phyloP scores from a whole-genome alignment of 2,888 invertebrate genomes.

The Tortrix viridana region DNA sequence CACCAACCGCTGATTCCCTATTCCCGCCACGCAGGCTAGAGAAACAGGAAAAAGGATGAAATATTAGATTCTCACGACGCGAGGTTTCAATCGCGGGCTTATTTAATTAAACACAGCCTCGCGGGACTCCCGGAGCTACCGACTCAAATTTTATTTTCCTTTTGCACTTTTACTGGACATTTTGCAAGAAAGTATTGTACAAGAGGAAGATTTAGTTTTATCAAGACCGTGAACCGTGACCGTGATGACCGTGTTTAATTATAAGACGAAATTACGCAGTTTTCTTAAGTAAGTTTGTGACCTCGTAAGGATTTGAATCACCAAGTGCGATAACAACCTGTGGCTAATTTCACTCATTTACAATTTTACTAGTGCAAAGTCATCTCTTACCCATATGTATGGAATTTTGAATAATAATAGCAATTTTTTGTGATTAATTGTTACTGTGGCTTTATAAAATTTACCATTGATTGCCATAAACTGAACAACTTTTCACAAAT shows the following conservation, averaged over 20 bases:
- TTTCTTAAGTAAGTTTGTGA: neutral
- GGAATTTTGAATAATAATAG: too few species aligned
- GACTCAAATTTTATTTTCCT: slow-evolving; percentile 52
- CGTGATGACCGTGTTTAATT: too few species aligned
- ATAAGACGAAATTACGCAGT: neutral
- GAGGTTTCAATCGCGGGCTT: slow-evolving; percentile 71
- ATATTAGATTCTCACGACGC: slow-evolving; percentile 66
- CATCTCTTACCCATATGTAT: too few species aligned
- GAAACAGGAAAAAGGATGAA: slow-evolving; percentile 60
- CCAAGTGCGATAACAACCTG: too few species aligned
- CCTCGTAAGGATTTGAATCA: too few species aligned
- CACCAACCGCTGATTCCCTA: slow-evolving; percentile 44
- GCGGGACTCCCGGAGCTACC: slow-evolving; percentile 50
- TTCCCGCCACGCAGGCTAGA: slow-evolving; percentile 49
- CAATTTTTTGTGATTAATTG: too few species aligned
- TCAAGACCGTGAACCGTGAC: neutral
- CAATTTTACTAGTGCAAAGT: too few species aligned
- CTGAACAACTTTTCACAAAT: too few species aligned
- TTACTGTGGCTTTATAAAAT: too few species aligned
- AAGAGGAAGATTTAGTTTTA: neutral
- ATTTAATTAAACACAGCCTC: slow-evolving; percentile 74
- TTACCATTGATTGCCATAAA: too few species aligned
- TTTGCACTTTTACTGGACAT: slow-evolving; percentile 15
- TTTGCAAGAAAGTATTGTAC: neutral
- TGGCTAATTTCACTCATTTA: too few species aligned